Base-by-base conservation (phyloP, 2,888 invertebrate genomes). In the Dione juno region DNA sequence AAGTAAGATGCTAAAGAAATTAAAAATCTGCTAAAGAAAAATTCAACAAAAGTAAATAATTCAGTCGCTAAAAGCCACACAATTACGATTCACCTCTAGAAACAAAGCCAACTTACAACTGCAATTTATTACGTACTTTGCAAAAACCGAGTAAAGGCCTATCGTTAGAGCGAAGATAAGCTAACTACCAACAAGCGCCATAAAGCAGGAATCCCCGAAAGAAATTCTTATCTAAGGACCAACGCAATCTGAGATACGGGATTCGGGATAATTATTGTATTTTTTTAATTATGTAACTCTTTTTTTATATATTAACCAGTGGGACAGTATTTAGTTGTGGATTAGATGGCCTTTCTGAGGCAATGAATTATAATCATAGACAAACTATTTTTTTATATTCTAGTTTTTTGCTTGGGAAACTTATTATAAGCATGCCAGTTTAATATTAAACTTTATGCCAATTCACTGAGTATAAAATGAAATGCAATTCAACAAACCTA, bases 171-270 rank as follows among this genome's bases (percentile, higher is more conserved):
- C 16, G 10, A 19, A 73, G 75, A 74, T 76, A 76, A 74, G 71
- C 69, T 63, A 69, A 72, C 69, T 74, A 74, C 71, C 71, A 67
- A 66, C 68, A 70, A 71, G 67, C 45, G 69, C 67, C 69, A 74
- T 76, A 76, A 75, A 76, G 65, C 75, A 75, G 57, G 59, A 64
- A 66, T 70, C 72, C 71, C 57, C 64, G 63, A 72, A 68, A 68
- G 54, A 63, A 69, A 61, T 61, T 64, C 72, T 69, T 75, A 75
- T 77, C 76, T 71, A 28, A 69, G 68, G 48, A 67, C 75, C 74
- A 57, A n/a, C 75, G 70, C 72, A 74, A 78, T 76, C 76, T 71
- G 66, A 74, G 78, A 78, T 77, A 77, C 74, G 64, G 74, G 71
- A 76, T 74, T 74, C 71, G 70, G 72, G 71, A 76, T 77, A 77